Conservation (phyloP, 1,140 invertebrate species). For the Hyphantria cunea region DNA sequence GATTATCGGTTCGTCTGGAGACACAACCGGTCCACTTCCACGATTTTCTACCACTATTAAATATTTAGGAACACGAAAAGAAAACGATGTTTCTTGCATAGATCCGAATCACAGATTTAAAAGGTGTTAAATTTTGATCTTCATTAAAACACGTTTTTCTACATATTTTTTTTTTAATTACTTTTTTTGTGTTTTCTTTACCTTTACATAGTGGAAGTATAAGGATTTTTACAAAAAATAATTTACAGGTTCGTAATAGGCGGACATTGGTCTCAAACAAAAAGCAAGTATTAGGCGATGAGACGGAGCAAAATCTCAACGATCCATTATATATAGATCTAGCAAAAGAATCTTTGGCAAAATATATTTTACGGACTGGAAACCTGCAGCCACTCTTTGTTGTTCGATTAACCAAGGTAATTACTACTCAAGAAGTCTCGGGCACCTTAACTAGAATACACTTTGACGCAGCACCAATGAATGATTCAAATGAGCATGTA, state of each 20-base stretch:
- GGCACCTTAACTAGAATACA: constrained; percentile 34
- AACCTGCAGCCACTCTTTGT: neutral
- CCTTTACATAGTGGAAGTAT: no score
- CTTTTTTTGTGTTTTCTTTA: no score
- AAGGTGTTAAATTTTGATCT: no score
- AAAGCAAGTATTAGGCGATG: neutral
- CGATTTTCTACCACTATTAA: no score
- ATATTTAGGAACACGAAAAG: neutral
- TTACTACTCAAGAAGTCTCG: constrained; percentile 34
- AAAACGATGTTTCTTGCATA: neutral
- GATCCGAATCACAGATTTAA: neutral
- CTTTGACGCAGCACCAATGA: constrained; percentile 23
- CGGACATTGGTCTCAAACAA: no score
- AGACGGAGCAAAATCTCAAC: constrained; percentile 1
- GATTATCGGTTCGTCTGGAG: no score
- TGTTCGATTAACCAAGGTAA: constrained; percentile 3
- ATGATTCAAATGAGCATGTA: neutral
- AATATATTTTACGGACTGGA: neutral
- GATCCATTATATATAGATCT: neutral
- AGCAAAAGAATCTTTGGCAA: constrained; percentile 1
- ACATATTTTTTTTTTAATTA: no score
- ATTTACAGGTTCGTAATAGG: no score
- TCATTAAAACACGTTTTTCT: no score
- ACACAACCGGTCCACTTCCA: no score
- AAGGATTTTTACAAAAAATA: no score